Evolutionary conservation across 2,888 invertebrate species (phyloP), one percentile per base, ranked within the genome.

Genomic region (Tetranychus piercei): DNA sequence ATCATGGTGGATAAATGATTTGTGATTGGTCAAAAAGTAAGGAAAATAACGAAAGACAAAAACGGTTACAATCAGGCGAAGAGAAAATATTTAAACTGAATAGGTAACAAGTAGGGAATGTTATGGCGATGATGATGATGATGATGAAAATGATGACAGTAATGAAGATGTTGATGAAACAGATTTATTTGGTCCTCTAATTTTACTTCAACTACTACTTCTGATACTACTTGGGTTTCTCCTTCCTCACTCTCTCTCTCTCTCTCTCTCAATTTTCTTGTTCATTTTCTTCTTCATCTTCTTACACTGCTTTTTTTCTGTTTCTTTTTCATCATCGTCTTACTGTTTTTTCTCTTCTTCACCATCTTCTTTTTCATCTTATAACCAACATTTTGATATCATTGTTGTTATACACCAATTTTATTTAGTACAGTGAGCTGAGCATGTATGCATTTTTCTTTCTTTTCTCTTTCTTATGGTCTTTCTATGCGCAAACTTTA

Each of bases 241-340:
- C 20, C 72, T 23, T 18, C 43, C 15, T 44, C 44, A 4, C 44
- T 72, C 72, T 72, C 45, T 71, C 71, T 71, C 71, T 71, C 71
- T 71, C 71, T 34, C 71, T 71, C 71, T 71, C 71, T 71, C 71
- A 20, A 20, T 71, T 23, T 23, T 11, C 11, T 72, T 34, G 7
- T 34, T n/a, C 18, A 23, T 45, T 23, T 44, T 34, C 11, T n/a
- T 43, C 11, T 34, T 43, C 15, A 34, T 34, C 34, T 45, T 71
- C 71, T 34, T 44, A 8, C 72, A 15, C 20, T 43, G 15, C 72
- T 45, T 20, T 71, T 2, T 44, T 43, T 72, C 44, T 34, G 4
- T 44, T 23, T 34, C 71, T 71, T n/a, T n/a, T 23, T 71, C 71
- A 20, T 22, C 22, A 15, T 22, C 71, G 18, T 44, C 23, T 23